Percentiles rank a stretch among this genome's conserved stretches.
These are phyloP conservation scores for Emys orbicularis DNA, from an alignment of 2,797 vertebrate genomes.

Conservation along the genomic window DNA sequence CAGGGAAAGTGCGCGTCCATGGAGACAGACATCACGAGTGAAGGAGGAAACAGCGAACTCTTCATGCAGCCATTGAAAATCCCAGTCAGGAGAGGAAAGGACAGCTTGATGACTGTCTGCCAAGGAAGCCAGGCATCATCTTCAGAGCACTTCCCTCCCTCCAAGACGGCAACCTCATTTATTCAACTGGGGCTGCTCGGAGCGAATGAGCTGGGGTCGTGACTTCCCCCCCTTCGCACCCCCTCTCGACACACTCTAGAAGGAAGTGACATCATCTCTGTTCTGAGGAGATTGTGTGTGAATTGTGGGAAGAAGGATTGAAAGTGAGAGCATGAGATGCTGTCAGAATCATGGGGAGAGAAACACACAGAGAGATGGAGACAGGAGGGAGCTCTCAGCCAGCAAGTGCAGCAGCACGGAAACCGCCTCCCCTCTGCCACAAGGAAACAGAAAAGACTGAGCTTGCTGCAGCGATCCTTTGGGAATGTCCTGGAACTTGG, in stretches of 20 bases:
- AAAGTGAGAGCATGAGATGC: constrained; percentile 26
- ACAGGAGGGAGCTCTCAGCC: neutral
- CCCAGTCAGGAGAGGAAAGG: constrained; percentile 23
- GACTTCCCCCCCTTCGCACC: constrained; percentile 72
- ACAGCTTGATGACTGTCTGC: neutral
- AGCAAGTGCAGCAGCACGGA: neutral
- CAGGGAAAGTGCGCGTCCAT: constrained; percentile 54
- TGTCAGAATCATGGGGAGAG: constrained; percentile 17
- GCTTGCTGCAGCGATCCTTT: fast-evolving
- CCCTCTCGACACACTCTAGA: constrained; percentile 52
- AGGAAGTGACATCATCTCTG: constrained; percentile 83
- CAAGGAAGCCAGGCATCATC: neutral
- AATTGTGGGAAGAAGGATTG: constrained; percentile 73
- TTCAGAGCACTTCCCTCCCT: neutral
- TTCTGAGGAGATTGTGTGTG: constrained; percentile 66
- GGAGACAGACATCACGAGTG: constrained; percentile 34
- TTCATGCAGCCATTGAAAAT: constrained; percentile 54
- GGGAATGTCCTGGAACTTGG: fast-evolving
- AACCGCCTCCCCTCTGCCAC: neutral
- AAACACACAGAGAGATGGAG: neutral
- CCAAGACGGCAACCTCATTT: neutral
- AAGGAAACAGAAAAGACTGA: fast-evolving
- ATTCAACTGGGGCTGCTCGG: constrained; percentile 11
- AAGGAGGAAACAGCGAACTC: constrained; percentile 62
- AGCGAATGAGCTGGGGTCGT: constrained; percentile 56